These are phyloP conservation scores for Scolopax rusticola DNA, from an alignment of 2,797 vertebrate genomes.

Conservation along the genomic window DNA sequence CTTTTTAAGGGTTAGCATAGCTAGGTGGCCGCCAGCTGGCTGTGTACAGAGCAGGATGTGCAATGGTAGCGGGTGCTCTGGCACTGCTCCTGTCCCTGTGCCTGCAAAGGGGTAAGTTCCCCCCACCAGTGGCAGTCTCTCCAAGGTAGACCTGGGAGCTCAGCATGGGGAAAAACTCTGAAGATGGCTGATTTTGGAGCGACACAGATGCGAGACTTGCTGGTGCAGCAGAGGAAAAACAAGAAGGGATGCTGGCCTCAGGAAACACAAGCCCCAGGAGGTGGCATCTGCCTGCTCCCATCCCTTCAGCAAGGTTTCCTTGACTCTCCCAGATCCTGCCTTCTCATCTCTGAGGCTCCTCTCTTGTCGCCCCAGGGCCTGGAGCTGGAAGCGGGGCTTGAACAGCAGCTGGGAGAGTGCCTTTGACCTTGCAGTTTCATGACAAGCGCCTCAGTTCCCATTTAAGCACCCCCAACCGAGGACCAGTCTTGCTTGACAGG, in stretches of 20 bases:
- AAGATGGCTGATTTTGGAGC: background rate
- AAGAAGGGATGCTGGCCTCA: background rate
- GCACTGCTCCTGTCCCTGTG: rapidly evolving
- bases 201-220: rapidly evolving
- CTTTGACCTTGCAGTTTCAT: background rate
- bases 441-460: background rate
- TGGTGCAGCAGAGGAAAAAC: background rate
- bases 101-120: background rate
- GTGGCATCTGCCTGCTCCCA: rapidly evolving
- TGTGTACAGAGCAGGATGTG: background rate
- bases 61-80: background rate
- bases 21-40: background rate
- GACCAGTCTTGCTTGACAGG: constrained; percentile 35
- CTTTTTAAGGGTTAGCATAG: background rate
- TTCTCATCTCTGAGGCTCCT: background rate
- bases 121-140: background rate
- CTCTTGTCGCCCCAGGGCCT: background rate
- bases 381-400: background rate
- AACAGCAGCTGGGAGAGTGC: rapidly evolving
- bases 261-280: background rate
- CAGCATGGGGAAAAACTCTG: background rate
- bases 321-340: background rate
- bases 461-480: background rate
- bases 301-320: background rate
- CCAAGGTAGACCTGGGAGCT: background rate